Base-by-base conservation (phyloP, 2,113 vertebrate genomes). In the Climacteris rufus region DNA sequence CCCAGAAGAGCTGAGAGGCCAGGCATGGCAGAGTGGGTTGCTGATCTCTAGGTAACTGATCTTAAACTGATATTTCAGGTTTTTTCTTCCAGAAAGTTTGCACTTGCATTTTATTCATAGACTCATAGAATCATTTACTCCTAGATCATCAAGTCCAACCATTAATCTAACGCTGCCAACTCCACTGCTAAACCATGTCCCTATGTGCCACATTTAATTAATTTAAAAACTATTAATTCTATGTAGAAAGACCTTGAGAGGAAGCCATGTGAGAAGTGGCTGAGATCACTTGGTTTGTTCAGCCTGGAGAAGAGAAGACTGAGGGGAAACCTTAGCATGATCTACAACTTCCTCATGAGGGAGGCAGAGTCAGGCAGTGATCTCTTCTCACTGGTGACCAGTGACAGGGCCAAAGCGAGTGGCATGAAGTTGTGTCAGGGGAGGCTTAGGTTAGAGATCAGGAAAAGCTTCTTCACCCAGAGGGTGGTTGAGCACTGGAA, bases 201-300 rank as follows among this genome's bases (percentile, higher is more conserved):
- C 16, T 75, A 40, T 75, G 61, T 40, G 45, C 24, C 42, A 35
- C 19, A n/a, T 66, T 15, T 45, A 69, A 27, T 15, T 47, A 7
- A 60, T 45, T 75, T 61, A 35, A 54, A 30, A 81, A 30, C 7
- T 52, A 28, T 37, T 24, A 3, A 44, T 59, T 81, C 22, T 65
- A 15, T 44, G 21, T 66, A 13, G 59, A 47, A 61, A 45, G 21
- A 61, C 17, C n/a, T 35, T 30, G n/a, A 76, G 39, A 14, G 30
- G 54, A 68, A 47, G 20, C n/a, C 0, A 0, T 39, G n/a, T 40
- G 39, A 76, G 33, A 15, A 52, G 44, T 14, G 37, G 24, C 16
- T 68, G 70, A 61, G 10, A 54, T 76, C n/a, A 31, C 24, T 30
- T 61, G 61, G 39, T 40, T 6, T 54, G 87, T 31, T 76, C 35